Percentiles rank a stretch among this genome's conserved stretches.
phyloP scores from a whole-genome alignment of 2,113 vertebrate species.

The Falco punctatus region DNA sequence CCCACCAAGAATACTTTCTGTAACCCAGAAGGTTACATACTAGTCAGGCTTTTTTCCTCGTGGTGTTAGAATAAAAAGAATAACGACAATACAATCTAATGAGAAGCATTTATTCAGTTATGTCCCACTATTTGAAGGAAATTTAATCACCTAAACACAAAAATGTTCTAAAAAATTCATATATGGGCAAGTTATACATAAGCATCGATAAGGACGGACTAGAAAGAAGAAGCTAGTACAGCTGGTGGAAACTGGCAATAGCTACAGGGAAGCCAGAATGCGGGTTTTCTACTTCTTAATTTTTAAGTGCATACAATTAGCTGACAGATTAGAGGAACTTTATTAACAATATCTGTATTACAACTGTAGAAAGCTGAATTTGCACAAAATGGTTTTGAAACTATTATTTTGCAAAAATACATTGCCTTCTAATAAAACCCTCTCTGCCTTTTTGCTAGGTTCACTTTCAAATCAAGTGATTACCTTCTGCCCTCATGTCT shows the following conservation, averaged over 20 bases:
- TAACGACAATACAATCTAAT: background rate
- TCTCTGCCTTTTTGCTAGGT: background rate
- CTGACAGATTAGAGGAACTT: background rate
- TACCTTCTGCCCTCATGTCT: background rate
- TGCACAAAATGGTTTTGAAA: background rate
- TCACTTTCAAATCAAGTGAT: background rate
- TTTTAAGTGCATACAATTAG: background rate
- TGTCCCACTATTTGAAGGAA: background rate
- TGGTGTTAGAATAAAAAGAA: background rate
- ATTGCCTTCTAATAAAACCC: background rate
- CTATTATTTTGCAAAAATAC: background rate
- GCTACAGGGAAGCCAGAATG: background rate
- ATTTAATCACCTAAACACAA: background rate
- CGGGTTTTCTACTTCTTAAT: background rate
- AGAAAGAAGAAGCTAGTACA: background rate
- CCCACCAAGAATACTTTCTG: background rate
- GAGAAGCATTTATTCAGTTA: background rate
- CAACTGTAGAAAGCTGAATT: background rate
- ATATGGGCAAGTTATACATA: accelerated
- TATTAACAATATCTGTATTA: background rate
- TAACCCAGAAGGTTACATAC: background rate
- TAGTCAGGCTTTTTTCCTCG: background rate
- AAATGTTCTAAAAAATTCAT: background rate
- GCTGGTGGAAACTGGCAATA: background rate
- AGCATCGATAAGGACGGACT: background rate